Conservation (phyloP, 2,888 invertebrate genomes). For the Chrysolina oricalcia region DNA sequence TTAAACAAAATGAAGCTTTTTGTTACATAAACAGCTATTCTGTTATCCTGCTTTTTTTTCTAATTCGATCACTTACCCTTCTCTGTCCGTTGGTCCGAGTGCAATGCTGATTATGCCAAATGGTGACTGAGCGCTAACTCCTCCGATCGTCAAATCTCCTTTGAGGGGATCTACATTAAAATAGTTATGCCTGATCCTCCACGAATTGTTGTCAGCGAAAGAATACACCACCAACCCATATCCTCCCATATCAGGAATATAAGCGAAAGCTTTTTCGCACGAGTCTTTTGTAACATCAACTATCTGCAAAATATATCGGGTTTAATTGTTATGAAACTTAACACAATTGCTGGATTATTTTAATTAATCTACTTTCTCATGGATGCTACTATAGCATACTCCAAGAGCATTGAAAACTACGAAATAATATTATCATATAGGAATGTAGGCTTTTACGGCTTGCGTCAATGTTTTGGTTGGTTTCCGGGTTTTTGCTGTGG, state of each 20-base stretch:
- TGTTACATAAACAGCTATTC: too few species aligned
- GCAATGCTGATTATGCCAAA: constrained; percentile 88
- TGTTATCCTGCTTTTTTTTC: too few species aligned
- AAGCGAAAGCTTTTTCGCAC: constrained; percentile 85
- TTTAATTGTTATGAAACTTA: background rate
- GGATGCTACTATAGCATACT: too few species aligned
- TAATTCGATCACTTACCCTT: constrained; percentile 54
- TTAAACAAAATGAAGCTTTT: too few species aligned
- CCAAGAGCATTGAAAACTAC: too few species aligned
- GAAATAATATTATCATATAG: too few species aligned
- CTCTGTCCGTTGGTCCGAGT: constrained; percentile 70
- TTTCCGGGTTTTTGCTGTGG: too few species aligned
- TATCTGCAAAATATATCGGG: constrained; percentile 72
- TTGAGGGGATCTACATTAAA: constrained; percentile 88
- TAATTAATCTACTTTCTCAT: too few species aligned
- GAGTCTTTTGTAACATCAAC: constrained; percentile 81
- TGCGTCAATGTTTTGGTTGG: too few species aligned
- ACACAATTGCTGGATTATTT: too few species aligned
- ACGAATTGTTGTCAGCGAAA: constrained; percentile 82
- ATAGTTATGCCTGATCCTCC: constrained; percentile 86
- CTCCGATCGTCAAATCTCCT: constrained; percentile 85
- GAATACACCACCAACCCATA: constrained; percentile 87
- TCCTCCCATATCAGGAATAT: constrained; percentile 84
- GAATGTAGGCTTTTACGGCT: too few species aligned
- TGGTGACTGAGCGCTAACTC: constrained; percentile 89